A percentile compares a stretch with the other conserved stretches of the same genome.
phyloP scores from a whole-genome alignment of 2,113 vertebrate species.

The Aspiorhynchus laticeps region DNA sequence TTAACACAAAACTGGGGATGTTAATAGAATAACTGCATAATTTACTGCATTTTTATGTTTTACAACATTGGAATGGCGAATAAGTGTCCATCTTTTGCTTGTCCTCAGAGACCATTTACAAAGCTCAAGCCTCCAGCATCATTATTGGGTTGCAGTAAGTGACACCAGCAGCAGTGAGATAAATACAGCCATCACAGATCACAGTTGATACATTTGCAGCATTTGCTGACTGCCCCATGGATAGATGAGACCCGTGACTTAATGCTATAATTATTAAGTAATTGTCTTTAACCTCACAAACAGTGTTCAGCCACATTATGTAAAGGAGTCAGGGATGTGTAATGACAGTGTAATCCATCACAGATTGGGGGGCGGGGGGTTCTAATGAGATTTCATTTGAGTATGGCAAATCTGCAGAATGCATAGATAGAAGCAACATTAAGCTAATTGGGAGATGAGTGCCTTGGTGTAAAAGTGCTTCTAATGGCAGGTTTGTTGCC shows the following conservation, averaged over 20 bases:
- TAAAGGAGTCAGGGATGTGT: conserved; percentile 97
- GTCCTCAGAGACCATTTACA: conserved; percentile 88
- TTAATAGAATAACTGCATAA: conserved; percentile 79
- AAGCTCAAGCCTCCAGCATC: conserved; percentile 68
- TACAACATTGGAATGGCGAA: conserved; percentile 83
- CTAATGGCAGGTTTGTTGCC: conserved; percentile 98
- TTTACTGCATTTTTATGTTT: conserved; percentile 81
- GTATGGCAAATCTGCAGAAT: conserved; percentile 93
- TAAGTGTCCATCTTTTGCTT: conserved; percentile 84
- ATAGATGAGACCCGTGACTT: conserved; percentile 93
- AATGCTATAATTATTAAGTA: conserved; percentile 98
- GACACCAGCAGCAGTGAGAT: conserved; percentile 66
- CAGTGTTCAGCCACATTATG: conserved; percentile 99
- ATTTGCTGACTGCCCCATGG: conserved; percentile 85
- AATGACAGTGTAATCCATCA: conserved; percentile 99
- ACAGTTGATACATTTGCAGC: conserved; percentile 85
- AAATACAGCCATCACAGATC: conserved; percentile 82
- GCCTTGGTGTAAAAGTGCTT: conserved; percentile 99
- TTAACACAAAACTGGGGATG: conserved; percentile 49
- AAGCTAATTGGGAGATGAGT: conserved; percentile 99
- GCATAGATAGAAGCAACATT: conserved; percentile 89
- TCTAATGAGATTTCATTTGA: conserved; percentile 82
- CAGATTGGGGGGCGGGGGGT: conserved; percentile 86
- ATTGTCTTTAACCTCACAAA: conserved; percentile 99
- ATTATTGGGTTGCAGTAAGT: conserved; percentile 46